Conservation (phyloP, 2,797 vertebrate species). For the Eulemur coronatus region DNA sequence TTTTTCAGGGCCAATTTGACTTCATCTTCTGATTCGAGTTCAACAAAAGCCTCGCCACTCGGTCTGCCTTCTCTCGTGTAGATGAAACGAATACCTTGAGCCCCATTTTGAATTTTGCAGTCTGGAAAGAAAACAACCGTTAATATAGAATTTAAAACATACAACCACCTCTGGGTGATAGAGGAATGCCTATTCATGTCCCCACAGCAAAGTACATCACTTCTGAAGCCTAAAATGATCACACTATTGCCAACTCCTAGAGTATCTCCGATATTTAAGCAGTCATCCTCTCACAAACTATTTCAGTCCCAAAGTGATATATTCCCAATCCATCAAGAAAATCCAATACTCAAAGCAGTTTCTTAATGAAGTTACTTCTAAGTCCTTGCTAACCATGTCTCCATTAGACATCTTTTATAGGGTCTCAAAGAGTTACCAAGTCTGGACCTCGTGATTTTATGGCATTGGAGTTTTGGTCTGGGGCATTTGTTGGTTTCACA, state of each 20-base stretch:
- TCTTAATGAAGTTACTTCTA: neutral
- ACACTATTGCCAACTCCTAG: neutral
- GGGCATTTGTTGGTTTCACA: neutral
- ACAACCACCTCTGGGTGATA: constrained; percentile 52
- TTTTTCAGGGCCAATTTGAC: constrained; percentile 97
- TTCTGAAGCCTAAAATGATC: neutral
- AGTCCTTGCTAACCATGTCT: neutral
- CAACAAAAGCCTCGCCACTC: constrained; percentile 98
- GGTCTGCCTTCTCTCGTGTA: constrained; percentile 98
- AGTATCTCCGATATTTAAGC: neutral
- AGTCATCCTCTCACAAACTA: neutral
- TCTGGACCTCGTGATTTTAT: neutral
- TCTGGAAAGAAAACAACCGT: constrained; percentile 84
- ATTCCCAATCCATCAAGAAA: neutral
- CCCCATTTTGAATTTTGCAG: constrained; percentile 94
- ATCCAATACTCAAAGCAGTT: neutral
- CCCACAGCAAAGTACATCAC: neutral
- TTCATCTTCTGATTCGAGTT: constrained; percentile 97
- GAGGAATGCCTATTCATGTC: neutral
- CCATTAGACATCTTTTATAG: neutral
- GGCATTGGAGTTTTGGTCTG: neutral
- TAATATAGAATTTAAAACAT: constrained; percentile 65
- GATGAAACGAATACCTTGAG: constrained; percentile 96
- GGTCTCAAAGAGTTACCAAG: neutral
- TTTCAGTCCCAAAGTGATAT: neutral